Conservation (phyloP, 1,140 invertebrate species). For the Aphaenogaster floridana region DNA sequence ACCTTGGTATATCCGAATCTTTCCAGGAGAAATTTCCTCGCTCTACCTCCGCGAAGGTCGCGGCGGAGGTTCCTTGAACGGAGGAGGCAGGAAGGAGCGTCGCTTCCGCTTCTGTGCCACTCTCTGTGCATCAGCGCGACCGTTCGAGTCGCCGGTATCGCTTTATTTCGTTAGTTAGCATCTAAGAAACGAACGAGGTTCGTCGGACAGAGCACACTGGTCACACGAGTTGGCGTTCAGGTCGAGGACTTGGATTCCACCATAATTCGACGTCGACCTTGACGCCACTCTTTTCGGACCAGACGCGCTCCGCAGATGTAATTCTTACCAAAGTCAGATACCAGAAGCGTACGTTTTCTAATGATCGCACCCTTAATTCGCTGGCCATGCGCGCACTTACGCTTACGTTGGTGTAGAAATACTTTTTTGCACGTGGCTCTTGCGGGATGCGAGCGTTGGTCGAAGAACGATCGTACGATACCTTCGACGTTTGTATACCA, state of each 20-base stretch:
- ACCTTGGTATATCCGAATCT: background rate
- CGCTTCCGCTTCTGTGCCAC: background rate
- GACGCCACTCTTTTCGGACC: background rate
- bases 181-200: constrained; percentile 32
- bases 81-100: background rate
- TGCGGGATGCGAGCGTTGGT: background rate
- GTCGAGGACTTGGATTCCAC: background rate
- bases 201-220: background rate
- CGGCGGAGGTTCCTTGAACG: background rate
- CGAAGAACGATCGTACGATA: background rate
- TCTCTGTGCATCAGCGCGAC: constrained; percentile 16
- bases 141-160: background rate
- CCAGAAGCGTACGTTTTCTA: constrained; percentile 32
- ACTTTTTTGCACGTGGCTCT: background rate
- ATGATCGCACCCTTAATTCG: constrained; percentile 6
- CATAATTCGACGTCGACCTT: background rate
- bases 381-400: background rate
- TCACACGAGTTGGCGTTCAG: constrained; percentile 3
- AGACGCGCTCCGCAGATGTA: constrained; percentile 4
- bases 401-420: constrained; percentile 3
- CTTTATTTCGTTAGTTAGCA: constrained; percentile 48
- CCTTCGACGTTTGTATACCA: background rate
- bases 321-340: constrained; percentile 56
- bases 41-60: background rate
- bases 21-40: background rate